phyloP scores from a whole-genome alignment of 1,140 invertebrate species.

The Anthonomus grandis region DNA sequence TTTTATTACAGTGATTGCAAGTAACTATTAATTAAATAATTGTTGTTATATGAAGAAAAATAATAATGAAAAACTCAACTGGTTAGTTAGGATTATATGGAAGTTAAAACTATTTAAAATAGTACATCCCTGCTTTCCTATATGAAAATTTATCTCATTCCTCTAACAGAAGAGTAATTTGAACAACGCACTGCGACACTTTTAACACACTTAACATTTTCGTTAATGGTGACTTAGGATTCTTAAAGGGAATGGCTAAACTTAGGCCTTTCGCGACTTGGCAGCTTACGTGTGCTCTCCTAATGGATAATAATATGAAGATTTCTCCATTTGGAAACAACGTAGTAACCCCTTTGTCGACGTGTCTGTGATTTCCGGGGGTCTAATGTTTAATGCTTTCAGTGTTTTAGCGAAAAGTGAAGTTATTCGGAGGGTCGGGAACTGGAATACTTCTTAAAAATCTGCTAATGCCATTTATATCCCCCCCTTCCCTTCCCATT shows the following conservation, averaged over 20 bases:
- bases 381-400: slow-evolving; percentile 22
- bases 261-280: slow-evolving; percentile 27
- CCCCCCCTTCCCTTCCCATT: too few species aligned
- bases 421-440: too few species aligned
- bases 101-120: too few species aligned
- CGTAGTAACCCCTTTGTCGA: slow-evolving; percentile 26
- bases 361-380: slow-evolving; percentile 15
- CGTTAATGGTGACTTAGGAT: slow-evolving; percentile 29
- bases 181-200: slow-evolving; percentile 28
- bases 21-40: too few species aligned
- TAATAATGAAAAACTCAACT: too few species aligned
- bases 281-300: slow-evolving; percentile 24
- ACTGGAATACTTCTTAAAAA: too few species aligned
- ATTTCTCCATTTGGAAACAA: slow-evolving; percentile 26
- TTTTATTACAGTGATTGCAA: too few species aligned
- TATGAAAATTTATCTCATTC: slow-evolving; percentile 22
- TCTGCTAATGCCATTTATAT: too few species aligned
- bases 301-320: slow-evolving; percentile 28
- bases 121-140: slow-evolving; percentile 12
- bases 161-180: slow-evolving; percentile 27
- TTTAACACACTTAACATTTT: slow-evolving; percentile 28
- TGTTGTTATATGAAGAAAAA: too few species aligned
- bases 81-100: too few species aligned
- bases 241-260: slow-evolving; percentile 29
- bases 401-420: too few species aligned